A percentile compares a stretch with the other conserved stretches of the same genome.
Evolutionary conservation across 2,113 vertebrate species (phyloP).

Genomic region (Brienomyrus brachyistius): DNA sequence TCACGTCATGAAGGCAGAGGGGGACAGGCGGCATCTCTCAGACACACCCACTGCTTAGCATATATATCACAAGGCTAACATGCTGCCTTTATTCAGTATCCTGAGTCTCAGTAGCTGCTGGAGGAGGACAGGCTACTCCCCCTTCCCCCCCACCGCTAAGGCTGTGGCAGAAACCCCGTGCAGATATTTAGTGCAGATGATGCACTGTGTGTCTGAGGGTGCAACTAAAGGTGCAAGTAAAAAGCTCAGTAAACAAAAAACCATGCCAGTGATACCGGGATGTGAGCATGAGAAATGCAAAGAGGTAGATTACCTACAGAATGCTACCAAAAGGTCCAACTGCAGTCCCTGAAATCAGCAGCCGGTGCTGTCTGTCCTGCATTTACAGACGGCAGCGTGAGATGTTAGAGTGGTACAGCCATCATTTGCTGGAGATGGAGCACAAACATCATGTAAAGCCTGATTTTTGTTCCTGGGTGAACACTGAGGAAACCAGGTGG

Average conservation of each 20-base stretch:
- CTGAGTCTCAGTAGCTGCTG: not conserved
- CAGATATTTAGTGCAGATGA: not conserved
- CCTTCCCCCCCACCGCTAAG: not conserved
- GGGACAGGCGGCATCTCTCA: not conserved
- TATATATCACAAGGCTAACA: not conserved
- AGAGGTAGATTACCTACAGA: not conserved
- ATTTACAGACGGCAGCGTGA: not conserved
- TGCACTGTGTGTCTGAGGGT: not conserved
- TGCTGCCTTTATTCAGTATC: not conserved
- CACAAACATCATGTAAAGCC: too few relatives aligned
- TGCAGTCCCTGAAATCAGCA: not conserved
- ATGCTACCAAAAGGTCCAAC: not conserved
- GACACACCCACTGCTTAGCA: not conserved
- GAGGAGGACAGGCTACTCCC: not conserved
- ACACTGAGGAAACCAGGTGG: too few relatives aligned
- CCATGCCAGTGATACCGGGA: not conserved
- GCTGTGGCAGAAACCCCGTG: not conserved
- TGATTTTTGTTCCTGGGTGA: too few relatives aligned
- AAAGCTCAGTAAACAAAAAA: not conserved
- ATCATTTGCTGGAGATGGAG: not conserved
- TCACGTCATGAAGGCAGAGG: slow-evolving; percentile 12
- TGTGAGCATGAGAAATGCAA: not conserved
- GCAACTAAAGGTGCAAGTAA: not conserved
- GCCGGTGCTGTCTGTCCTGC: not conserved
- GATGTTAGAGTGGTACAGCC: not conserved